These are phyloP conservation scores for Vanessa tameamea DNA, from an alignment of 1,140 invertebrate species.

Conservation along the genomic window DNA sequence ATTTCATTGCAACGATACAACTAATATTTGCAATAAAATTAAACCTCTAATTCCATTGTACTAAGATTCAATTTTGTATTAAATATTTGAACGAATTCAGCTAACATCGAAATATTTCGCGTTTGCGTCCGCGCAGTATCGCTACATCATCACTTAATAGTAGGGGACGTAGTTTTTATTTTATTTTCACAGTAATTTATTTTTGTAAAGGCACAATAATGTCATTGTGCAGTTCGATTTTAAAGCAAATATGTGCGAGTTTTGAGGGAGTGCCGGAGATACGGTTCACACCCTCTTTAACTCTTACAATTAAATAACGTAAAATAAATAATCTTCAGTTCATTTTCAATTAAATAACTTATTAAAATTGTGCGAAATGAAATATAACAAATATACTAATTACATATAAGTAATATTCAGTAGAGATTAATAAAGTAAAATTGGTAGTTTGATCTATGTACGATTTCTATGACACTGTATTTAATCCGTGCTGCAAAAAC, in stretches of 20 bases:
- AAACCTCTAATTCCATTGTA: slow-evolving; percentile 18
- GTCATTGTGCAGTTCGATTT: slow-evolving; percentile 73
- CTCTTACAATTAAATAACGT: slow-evolving; percentile 42
- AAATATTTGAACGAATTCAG: slow-evolving; percentile 16
- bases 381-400: no score
- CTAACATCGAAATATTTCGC: slow-evolving; percentile 48
- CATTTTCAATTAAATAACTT: not conserved
- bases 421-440: no score
- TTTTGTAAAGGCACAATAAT: slow-evolving; percentile 72
- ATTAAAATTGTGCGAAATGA: not conserved
- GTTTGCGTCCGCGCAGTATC: slow-evolving; percentile 70
- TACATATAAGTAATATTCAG: no score
- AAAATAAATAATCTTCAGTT: slow-evolving; percentile 31
- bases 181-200: slow-evolving; percentile 79
- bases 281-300: slow-evolving; percentile 71
- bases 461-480: no score
- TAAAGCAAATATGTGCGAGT: slow-evolving; percentile 74
- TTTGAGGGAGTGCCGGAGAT: slow-evolving; percentile 62
- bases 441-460: no score
- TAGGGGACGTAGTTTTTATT: slow-evolving; percentile 77
- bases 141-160: slow-evolving; percentile 79
- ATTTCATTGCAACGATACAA: slow-evolving; percentile 40
- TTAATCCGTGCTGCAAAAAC: no score
- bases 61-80: slow-evolving; percentile 44
- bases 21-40: slow-evolving; percentile 15